Evolutionary conservation across 2,888 invertebrate genomes (phyloP), one percentile per base, ranked within the genome.

Genomic region (Bhutanitis thaidina): DNA sequence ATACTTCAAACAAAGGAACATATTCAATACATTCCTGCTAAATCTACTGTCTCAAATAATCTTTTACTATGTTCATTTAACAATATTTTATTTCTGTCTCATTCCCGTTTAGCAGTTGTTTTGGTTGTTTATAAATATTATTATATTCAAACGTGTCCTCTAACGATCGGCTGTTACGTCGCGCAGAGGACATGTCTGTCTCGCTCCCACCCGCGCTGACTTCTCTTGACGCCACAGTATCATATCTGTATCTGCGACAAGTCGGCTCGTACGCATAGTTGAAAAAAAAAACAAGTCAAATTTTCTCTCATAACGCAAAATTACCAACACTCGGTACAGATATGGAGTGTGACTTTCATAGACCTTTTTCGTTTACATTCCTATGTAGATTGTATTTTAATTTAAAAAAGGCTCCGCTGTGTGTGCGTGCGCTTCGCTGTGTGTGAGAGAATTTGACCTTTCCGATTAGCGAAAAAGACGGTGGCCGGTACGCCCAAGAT

Each of bases 401-500:
- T 12, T 1, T 27, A 34, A 32, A 30, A 30, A 34, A 34, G 12
- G 12, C 7, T 34, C 34, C 34, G 8, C 30, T 34, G 7, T 34
- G 34, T 34, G 9, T 34, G 3, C 12, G 32, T 32, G 13, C 2
- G 1, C 12, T 34, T 34, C 1, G 12, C 7, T 44, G 40, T 30
- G 36, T 46, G 65, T 64, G 82, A 80, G 86, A 80, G 77, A 83
- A 79, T 82, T 80, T 72, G 85, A 80, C 80, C 77, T 81, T 76
- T 72, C 71, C 69, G 58, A 67, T 66, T 67, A 87, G 88, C 83
- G 67, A 84, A 81, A 79, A 81, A 78, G 77, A 80, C 81, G 68
- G 80, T 88, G 64, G 88, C 78, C 61, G 93, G 94, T 50, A 92
- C 94, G 59, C 93, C 95, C 52, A 95, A 95, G 90, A 95, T 96